Evolutionary conservation across 2,888 invertebrate genomes (phyloP).

Genomic region (Ochropleura plecta): DNA sequence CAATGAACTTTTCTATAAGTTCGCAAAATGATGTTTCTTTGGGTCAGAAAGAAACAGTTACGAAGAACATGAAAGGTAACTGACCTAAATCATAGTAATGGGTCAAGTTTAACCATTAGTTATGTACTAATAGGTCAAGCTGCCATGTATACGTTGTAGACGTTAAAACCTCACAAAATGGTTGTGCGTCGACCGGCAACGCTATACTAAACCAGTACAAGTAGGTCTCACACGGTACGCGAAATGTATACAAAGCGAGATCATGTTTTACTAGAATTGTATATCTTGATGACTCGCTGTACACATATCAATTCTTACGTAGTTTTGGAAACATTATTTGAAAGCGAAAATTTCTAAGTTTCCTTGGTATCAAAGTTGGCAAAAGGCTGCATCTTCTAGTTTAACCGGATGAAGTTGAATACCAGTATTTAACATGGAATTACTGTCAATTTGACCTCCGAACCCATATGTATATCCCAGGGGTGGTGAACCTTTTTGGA

Average conservation of each 20-base stretch:
- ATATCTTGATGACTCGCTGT: too few species aligned
- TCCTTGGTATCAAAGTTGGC: not conserved
- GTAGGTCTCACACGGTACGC: too few species aligned
- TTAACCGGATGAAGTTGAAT: not conserved
- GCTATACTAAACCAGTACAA: too few species aligned
- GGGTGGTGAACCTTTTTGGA: too few species aligned
- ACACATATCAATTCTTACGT: not conserved
- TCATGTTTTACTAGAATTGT: too few species aligned
- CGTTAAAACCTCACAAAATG: not conserved
- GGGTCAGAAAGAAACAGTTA: slow-evolving; percentile 1
- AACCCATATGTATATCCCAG: too few species aligned
- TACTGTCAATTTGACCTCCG: not conserved
- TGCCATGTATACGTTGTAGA: not conserved
- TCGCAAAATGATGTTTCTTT: not conserved
- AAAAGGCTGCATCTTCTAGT: not conserved
- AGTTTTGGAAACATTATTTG: not conserved
- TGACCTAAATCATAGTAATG: not conserved
- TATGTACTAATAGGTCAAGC: not conserved
- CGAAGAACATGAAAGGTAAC: not conserved
- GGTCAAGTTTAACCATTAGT: slow-evolving; percentile 1
- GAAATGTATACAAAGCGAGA: too few species aligned
- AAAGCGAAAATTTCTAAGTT: not conserved
- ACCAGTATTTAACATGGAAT: not conserved
- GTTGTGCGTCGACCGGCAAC: too few species aligned
- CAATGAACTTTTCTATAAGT: not conserved